Evolutionary conservation across 2,797 vertebrate species (phyloP), one percentile per base, ranked within the genome.

Genomic region (Sphenodon punctatus): DNA sequence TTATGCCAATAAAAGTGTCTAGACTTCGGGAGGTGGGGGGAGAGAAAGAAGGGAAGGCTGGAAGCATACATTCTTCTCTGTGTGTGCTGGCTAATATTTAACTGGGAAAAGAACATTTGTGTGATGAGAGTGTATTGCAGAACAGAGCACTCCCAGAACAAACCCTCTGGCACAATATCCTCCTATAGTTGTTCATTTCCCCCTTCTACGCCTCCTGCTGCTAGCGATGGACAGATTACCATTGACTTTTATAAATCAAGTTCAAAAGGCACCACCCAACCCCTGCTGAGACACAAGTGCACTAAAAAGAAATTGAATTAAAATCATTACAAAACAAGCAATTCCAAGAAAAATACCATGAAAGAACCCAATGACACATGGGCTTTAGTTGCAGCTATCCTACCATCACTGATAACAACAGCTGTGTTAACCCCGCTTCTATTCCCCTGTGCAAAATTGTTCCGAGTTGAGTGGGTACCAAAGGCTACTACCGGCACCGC

Each of bases 31-130:
- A 30, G 70, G 15, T 32, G 38, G 73, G 58, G 84, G 58, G 39
- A 74, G n/a, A 2, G 83, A 23, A 9, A 76, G 5, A 84, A 74
- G n/a, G n/a, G n/a, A n/a, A n/a, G n/a, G 9, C 13, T 78, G 53
- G 71, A 82, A 84, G 82, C 2, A 61, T 4, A 27, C 80, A 55
- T 82, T 78, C 30, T 27, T 30, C 63, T 75, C 78, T 51, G 82
- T 82, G 60, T 64, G 84, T 46, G 78, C 6, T 72, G 36, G 77
- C 82, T 88, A 78, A 88, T 89, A 84, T 87, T 84, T 87, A 89
- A 80, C 64, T 41, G 4, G 2, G 65, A 39, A 75, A 70, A 82
- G 34, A 75, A 32, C 59, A 51, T 74, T 76, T 84, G 67, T 78
- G 55, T 13, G 73, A 12, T 8, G 82, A 74, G 60, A 88, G 14